Evolutionary conservation across 2,888 invertebrate species (phyloP).

Genomic region (Amblyjoppa proteus): DNA sequence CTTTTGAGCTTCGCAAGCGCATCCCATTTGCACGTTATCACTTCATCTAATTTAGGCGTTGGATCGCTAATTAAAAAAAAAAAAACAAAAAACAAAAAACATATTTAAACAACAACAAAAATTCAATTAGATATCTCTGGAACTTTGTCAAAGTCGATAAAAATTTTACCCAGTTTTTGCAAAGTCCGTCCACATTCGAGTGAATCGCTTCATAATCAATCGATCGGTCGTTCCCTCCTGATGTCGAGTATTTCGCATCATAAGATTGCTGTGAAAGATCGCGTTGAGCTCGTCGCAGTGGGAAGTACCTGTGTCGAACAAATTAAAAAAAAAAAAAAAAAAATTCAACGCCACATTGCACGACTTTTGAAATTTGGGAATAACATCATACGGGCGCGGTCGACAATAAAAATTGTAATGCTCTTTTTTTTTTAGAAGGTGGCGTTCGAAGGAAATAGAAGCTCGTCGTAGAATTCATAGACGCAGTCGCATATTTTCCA

Average conservation of each 20-base stretch:
- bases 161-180: constrained; percentile 77
- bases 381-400: not conserved
- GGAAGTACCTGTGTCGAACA: constrained; percentile 85
- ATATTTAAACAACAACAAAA: too few species aligned
- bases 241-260: constrained; percentile 49
- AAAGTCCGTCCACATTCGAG: constrained; percentile 79
- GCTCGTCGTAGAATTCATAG: too few species aligned
- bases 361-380: not conserved
- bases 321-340: too few species aligned
- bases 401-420: too few species aligned
- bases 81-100: too few species aligned
- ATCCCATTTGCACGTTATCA: constrained; percentile 72
- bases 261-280: constrained; percentile 84
- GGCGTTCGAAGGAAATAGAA: too few species aligned
- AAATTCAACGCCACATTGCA: not conserved
- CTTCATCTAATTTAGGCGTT: constrained; percentile 71
- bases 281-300: constrained; percentile 89
- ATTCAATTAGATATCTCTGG: too few species aligned
- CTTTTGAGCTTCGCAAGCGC: constrained; percentile 67
- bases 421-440: too few species aligned
- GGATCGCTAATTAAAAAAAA: constrained; percentile 72
- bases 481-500: too few species aligned
- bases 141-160: not conserved
- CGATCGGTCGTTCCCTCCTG: constrained; percentile 74
- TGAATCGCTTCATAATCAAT: constrained; percentile 73